These are phyloP conservation scores for Rhizoglyphus robini DNA, from an alignment of 1,140 invertebrate genomes.

Conservation along the genomic window DNA sequence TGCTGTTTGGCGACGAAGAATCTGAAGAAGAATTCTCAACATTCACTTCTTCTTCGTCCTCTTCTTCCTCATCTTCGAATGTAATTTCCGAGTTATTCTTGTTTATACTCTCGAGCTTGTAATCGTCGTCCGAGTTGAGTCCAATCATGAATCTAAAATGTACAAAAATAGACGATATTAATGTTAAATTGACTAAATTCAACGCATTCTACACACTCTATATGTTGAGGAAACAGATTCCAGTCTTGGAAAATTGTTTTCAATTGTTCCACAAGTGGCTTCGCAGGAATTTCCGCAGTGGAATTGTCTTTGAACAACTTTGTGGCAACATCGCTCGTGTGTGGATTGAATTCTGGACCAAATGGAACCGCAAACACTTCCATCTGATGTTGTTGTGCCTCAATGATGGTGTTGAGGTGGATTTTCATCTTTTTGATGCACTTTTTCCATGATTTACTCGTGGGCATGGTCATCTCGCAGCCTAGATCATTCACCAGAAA, in stretches of 20 bases:
- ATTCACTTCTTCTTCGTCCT: slow-evolving; percentile 13
- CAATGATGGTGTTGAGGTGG: background rate
- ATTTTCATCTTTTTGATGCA: background rate
- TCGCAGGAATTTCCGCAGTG: background rate
- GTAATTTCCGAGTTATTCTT: background rate
- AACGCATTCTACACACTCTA: background rate
- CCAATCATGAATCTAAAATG: slow-evolving; percentile 13
- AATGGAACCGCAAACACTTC: slow-evolving; percentile 7
- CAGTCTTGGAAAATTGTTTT: background rate
- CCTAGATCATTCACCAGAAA: background rate
- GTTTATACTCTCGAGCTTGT: background rate
- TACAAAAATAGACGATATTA: background rate
- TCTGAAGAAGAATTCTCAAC: no score
- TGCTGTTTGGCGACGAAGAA: no score
- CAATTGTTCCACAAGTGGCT: background rate
- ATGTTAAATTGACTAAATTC: background rate
- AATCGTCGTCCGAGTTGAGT: slow-evolving; percentile 18
- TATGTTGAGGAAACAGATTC: background rate
- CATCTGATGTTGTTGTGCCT: background rate
- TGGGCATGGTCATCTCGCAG: background rate
- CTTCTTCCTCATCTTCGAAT: background rate
- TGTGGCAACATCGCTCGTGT: background rate
- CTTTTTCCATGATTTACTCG: background rate
- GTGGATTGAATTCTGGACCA: background rate
- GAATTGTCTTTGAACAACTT: background rate